Conservation (phyloP, 2,888 invertebrate species). For the Epiblema foenella region DNA sequence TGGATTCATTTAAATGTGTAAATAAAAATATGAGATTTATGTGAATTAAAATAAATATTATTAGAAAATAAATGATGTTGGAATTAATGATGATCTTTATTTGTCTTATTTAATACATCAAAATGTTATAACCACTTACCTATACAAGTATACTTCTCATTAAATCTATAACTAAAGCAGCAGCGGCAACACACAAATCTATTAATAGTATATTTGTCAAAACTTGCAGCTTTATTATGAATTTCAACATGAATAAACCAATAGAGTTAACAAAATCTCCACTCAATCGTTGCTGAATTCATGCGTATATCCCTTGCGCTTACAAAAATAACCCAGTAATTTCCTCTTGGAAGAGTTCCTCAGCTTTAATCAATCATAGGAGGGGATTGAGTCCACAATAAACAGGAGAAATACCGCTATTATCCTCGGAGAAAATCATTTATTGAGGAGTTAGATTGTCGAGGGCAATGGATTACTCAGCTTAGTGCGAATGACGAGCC, state of each 20-base stretch:
- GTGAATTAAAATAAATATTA: slow-evolving; percentile 57
- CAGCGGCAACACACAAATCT: no score
- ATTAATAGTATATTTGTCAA: background rate
- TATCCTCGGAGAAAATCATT: slow-evolving; percentile 70
- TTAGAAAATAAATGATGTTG: slow-evolving; percentile 69
- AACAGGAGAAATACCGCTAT: slow-evolving; percentile 69
- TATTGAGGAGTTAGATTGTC: slow-evolving; percentile 64
- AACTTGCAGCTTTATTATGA: background rate
- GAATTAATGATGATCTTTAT: slow-evolving; percentile 55
- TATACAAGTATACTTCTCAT: no score
- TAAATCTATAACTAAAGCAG: no score
- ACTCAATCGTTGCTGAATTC: slow-evolving; percentile 16
- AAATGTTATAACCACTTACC: no score
- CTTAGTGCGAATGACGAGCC: slow-evolving; percentile 44
- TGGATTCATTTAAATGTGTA: slow-evolving; percentile 55
- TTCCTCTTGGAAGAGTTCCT: slow-evolving; percentile 69
- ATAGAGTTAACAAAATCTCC: slow-evolving; percentile 24
- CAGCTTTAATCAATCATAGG: slow-evolving; percentile 75
- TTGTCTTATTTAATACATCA: slow-evolving; percentile 16
- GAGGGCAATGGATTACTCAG: slow-evolving; percentile 62
- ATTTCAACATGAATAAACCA: slow-evolving; percentile 18
- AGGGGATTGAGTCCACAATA: slow-evolving; percentile 70
- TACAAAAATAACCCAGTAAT: slow-evolving; percentile 65
- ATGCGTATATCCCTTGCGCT: slow-evolving; percentile 40
- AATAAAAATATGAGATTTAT: slow-evolving; percentile 57